A percentile compares a stretch with the other conserved stretches of the same genome.
phyloP scores from a whole-genome alignment of 2,113 vertebrate species.

The Eulemur rufifrons region DNA sequence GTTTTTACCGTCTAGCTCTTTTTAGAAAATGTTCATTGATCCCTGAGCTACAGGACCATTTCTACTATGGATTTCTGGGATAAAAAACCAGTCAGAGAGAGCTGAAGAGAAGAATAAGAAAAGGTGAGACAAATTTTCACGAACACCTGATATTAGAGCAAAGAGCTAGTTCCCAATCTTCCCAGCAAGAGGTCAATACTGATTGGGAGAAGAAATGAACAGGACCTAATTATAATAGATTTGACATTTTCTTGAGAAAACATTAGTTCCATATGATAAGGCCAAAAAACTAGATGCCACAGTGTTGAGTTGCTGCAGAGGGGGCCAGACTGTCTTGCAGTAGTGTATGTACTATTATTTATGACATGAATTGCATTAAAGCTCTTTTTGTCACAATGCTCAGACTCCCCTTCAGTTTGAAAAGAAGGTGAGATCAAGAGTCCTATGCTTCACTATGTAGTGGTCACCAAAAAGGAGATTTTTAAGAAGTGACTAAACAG shows the following conservation, averaged over 20 bases:
- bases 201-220: background rate
- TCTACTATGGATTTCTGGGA: background rate
- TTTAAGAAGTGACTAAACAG: background rate
- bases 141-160: background rate
- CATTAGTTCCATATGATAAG: background rate
- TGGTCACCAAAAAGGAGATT: background rate
- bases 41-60: background rate
- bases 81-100: background rate
- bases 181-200: background rate
- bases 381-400: background rate
- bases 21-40: background rate
- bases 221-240: background rate
- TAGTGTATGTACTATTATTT: background rate
- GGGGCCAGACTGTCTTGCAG: background rate
- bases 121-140: background rate
- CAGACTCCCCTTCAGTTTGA: background rate
- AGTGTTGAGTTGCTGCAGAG: background rate
- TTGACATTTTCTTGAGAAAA: slow-evolving; percentile 43
- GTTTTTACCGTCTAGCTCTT: background rate
- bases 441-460: background rate
- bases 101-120: background rate
- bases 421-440: background rate
- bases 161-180: background rate
- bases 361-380: background rate
- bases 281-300: background rate